Conservation (phyloP, 2,888 invertebrate species). For the Spilarctia lutea region DNA sequence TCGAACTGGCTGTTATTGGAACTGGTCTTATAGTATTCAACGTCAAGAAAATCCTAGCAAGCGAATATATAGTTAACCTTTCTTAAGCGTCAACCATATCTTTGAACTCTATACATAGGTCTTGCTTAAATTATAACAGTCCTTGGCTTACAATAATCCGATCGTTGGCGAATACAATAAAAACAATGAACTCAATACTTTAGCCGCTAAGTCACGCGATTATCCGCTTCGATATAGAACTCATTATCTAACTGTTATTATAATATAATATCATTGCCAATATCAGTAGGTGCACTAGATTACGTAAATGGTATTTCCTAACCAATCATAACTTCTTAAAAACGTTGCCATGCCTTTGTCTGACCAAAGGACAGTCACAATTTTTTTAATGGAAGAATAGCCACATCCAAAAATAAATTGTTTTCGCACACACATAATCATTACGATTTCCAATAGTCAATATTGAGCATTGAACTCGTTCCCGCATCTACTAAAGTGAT, state of each 20-base stretch:
- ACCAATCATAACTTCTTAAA: background rate
- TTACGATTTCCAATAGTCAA: background rate
- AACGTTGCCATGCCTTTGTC: too few relatives aligned
- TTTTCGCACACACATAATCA: background rate
- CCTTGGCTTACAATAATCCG: background rate
- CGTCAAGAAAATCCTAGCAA: background rate
- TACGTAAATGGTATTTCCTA: background rate
- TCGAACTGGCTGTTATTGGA: background rate
- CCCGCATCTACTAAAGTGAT: conserved; percentile 9
- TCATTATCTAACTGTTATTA: background rate
- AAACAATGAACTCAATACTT: background rate
- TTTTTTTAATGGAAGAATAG: background rate
- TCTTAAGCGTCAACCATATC: background rate
- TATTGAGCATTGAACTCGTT: conserved; percentile 9
- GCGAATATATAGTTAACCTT: background rate
- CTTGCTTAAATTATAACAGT: background rate
- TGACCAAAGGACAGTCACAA: background rate
- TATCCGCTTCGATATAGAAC: background rate
- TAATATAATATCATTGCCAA: conserved; percentile 10
- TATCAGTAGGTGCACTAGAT: background rate
- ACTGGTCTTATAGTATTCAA: background rate
- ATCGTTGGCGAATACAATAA: background rate
- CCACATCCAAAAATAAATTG: background rate
- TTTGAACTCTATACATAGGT: background rate
- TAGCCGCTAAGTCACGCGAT: conserved; percentile 1